A percentile compares a stretch with the other conserved stretches of the same genome.
phyloP scores from a whole-genome alignment of 2,888 invertebrate species.

The Stictocephala bisonia region DNA sequence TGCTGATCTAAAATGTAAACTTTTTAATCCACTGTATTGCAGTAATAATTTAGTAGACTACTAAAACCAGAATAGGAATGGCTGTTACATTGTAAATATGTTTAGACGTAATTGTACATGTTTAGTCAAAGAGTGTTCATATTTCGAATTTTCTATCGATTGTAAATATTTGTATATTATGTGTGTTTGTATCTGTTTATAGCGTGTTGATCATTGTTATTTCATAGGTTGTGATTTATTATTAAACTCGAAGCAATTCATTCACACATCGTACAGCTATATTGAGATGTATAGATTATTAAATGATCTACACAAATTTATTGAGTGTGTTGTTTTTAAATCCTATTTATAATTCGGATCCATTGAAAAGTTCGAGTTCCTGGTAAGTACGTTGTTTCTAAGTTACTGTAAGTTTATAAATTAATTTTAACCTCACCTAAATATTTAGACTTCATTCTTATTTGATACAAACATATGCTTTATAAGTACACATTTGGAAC shows the following conservation, averaged over 20 bases:
- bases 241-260: constrained; percentile 37
- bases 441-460: no score
- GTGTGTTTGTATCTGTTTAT: constrained; percentile 30
- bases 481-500: no score
- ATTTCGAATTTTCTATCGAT: constrained; percentile 35
- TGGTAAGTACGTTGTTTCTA: no score
- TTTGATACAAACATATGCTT: no score
- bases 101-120: constrained; percentile 2
- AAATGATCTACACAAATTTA: constrained; percentile 32
- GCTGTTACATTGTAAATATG: constrained; percentile 29
- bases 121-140: constrained; percentile 18
- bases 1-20: no score
- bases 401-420: no score
- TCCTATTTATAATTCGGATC: no score
- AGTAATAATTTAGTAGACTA: no score
- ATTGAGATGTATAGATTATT: constrained; percentile 32
- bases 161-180: constrained; percentile 32
- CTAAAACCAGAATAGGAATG: constrained; percentile 12
- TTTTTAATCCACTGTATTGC: no score
- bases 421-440: no score
- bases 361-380: no score
- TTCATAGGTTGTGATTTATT: constrained; percentile 37
- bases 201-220: constrained; percentile 17
- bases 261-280: constrained; percentile 3
- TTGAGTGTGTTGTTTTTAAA: neutral